Conservation (phyloP, 2,888 invertebrate genomes). For the Cylloceria caligata region DNA sequence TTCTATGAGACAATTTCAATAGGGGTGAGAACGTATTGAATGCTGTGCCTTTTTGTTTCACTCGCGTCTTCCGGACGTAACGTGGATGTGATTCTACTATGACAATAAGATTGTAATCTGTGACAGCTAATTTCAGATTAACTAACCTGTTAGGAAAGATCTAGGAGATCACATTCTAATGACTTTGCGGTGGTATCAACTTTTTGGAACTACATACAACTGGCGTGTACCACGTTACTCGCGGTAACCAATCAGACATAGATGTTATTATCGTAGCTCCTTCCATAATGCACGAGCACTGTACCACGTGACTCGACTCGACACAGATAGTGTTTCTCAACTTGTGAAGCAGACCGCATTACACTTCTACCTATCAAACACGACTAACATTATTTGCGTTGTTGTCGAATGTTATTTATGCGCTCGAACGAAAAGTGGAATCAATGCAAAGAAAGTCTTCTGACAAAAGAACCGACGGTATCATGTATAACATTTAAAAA, state of each 20-base stretch:
- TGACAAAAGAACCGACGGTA: background rate
- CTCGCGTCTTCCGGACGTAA: background rate
- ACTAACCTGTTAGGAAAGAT: background rate
- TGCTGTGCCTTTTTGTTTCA: no score
- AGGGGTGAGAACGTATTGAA: background rate
- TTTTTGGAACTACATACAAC: background rate
- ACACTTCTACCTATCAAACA: no score
- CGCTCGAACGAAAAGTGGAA: no score
- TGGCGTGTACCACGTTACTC: background rate
- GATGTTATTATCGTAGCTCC: background rate
- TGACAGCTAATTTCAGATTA: background rate
- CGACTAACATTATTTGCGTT: background rate
- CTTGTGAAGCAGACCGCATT: background rate
- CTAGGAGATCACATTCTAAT: background rate
- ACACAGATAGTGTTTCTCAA: background rate
- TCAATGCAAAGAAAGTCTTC: no score
- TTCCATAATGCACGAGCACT: background rate
- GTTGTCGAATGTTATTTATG: no score
- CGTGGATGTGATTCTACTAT: background rate
- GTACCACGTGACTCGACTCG: background rate
- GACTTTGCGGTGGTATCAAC: background rate
- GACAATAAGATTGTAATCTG: background rate
- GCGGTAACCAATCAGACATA: background rate
- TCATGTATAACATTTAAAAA: background rate
- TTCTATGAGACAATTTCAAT: background rate